Percentiles rank a stretch among this genome's conserved stretches.
phyloP scores from a whole-genome alignment of 2,888 invertebrate genomes.

The Drosophila kuntzei region DNA sequence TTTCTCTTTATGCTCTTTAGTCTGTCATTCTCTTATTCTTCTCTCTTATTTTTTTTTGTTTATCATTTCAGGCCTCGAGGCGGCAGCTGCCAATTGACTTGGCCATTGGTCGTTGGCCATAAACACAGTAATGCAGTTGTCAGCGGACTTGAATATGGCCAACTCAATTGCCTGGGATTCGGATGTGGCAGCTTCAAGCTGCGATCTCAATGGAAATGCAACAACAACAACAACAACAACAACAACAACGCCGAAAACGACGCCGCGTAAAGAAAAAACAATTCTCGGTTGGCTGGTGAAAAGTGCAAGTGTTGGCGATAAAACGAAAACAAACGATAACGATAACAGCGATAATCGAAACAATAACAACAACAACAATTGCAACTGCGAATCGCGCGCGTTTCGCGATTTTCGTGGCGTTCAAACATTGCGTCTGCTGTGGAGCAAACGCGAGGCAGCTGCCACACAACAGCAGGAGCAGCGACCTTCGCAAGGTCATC shows the following conservation, averaged over 20 bases:
- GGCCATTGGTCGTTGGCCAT: slow-evolving; percentile 56
- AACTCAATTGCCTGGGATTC: slow-evolving; percentile 40
- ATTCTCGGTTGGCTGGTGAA: slow-evolving; percentile 83
- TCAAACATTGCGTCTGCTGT: slow-evolving; percentile 83
- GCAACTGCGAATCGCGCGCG: slow-evolving; percentile 66
- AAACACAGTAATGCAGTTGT: slow-evolving; percentile 36
- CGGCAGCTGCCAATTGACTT: slow-evolving; percentile 53
- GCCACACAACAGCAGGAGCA: slow-evolving; percentile 7
- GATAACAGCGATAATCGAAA: slow-evolving; percentile 20
- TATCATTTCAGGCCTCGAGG: slow-evolving; percentile 60
- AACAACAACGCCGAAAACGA: slow-evolving; percentile 53
- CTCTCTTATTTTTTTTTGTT: slow-evolving; percentile 17
- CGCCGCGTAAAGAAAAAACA: slow-evolving; percentile 80
- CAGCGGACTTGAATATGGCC: slow-evolving; percentile 43
- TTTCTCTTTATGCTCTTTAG: slow-evolving; percentile 35
- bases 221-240: slow-evolving; percentile 1
- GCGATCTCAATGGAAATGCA: slow-evolving; percentile 23
- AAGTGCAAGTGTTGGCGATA: slow-evolving; percentile 62
- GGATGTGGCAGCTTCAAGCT: slow-evolving; percentile 15
- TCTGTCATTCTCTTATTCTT: slow-evolving; percentile 16
- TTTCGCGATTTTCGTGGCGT: slow-evolving; percentile 84
- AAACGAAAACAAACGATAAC: slow-evolving; percentile 19
- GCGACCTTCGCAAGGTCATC: slow-evolving; percentile 18
- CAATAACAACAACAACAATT: slow-evolving; percentile 32
- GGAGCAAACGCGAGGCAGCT: slow-evolving; percentile 82